Percentiles rank a stretch among this genome's conserved stretches.
Conservation (phyloP, 1,140 invertebrate genomes). For the Aricia agestis region DNA sequence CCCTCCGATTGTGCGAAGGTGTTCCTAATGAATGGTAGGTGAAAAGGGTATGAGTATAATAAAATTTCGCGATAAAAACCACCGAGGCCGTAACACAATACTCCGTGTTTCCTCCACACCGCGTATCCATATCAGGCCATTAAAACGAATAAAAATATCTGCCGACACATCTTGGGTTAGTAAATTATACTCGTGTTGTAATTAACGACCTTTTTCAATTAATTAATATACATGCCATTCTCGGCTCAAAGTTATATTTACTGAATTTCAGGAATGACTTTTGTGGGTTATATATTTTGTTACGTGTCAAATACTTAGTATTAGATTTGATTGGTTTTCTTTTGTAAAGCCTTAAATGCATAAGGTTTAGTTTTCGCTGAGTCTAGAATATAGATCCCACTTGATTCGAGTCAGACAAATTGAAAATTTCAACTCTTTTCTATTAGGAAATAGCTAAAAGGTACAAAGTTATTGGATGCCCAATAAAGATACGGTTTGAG, state of each 20-base stretch:
- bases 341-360: too few relatives aligned
- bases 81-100: conserved; percentile 71
- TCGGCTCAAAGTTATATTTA: neutral
- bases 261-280: neutral
- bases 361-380: too few relatives aligned
- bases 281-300: neutral
- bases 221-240: neutral
- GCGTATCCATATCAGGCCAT: conserved; percentile 71
- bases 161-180: conserved; percentile 64
- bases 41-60: conserved; percentile 70
- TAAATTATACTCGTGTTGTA: conserved; percentile 46
- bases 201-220: conserved; percentile 29
- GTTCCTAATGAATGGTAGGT: conserved; percentile 71
- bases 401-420: neutral
- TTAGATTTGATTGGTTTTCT: neutral
- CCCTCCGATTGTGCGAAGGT: conserved; percentile 72
- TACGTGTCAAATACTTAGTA: neutral
- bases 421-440: conserved; percentile 5
- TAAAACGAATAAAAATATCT: conserved; percentile 70
- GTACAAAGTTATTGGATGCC: conserved; percentile 54
- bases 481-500: conserved; percentile 54
- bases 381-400: neutral
- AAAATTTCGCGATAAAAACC: conserved; percentile 72
- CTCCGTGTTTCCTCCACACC: conserved; percentile 68
- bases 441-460: conserved; percentile 36